A percentile compares a stretch with the other conserved stretches of the same genome.
These are phyloP conservation scores for Drosophila trapezifrons DNA, from an alignment of 1,140 invertebrate species.

Conservation along the genomic window DNA sequence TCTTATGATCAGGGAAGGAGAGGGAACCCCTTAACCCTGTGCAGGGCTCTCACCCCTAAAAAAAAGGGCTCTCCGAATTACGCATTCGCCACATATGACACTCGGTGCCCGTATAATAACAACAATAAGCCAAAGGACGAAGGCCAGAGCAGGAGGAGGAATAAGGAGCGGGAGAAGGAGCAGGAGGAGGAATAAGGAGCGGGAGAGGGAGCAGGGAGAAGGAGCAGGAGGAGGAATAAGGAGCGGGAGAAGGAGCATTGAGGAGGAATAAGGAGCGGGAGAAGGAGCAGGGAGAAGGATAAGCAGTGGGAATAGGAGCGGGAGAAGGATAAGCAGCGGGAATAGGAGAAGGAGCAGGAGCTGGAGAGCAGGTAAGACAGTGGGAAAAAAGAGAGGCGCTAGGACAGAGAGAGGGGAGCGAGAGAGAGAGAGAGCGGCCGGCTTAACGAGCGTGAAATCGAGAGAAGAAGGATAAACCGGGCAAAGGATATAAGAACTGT, in stretches of 20 bases:
- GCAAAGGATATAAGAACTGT: conserved; percentile 50
- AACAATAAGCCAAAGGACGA: conserved; percentile 20
- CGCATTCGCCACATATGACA: conserved; percentile 51
- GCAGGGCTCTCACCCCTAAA: conserved; percentile 1
- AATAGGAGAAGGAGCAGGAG: not conserved
- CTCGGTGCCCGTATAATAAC: conserved; percentile 1
- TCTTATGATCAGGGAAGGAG: not conserved
- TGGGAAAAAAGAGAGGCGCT: too few species aligned
- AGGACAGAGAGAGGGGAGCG: conserved; percentile 3
- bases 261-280: too few species aligned
- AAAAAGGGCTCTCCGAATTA: conserved; percentile 36
- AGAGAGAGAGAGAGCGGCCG: conserved; percentile 7
- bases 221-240: too few species aligned
- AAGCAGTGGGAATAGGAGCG: too few species aligned
- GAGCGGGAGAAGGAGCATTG: not conserved
- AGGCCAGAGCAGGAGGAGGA: not conserved
- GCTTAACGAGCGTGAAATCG: conserved; percentile 39
- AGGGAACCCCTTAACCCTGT: not conserved
- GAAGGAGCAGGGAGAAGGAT: not conserved
- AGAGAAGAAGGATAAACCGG: conserved; percentile 49
- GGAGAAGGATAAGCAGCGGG: too few species aligned
- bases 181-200: not conserved
- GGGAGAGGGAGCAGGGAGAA: not conserved
- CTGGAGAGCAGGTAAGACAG: conserved; percentile 10
- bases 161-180: not conserved